Base-by-base conservation (phyloP, 2,113 vertebrate genomes). In the Halichoeres trimaculatus region DNA sequence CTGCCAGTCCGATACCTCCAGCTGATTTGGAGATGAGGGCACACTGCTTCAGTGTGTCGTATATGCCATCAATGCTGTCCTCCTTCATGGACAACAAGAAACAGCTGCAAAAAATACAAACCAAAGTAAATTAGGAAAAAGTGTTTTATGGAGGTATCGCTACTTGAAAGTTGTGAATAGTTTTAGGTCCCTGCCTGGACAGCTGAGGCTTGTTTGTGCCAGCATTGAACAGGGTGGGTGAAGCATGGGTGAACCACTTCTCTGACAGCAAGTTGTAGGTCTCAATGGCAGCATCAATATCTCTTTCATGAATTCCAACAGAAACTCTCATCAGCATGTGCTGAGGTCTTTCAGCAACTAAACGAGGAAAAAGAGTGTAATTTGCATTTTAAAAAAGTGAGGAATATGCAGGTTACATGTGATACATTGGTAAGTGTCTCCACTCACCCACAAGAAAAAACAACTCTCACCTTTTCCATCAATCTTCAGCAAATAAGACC, bases 271-370 rank as follows among this genome's bases (percentile, higher is more conserved):
- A 90, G 65, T 98, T 98, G 90, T 99, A 99, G 0, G 97, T 99
- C 78, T 98, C 96, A 40, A 98, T 96, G 30, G 95, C 96, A 5
- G 96, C 95, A 0, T 97, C 94, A 0, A 98, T 97, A 90, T 98
- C 96, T 0, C 35, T 11, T 78, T 95, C 91, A 81, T 99, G 97
- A 89, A 99, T 98, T 1, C 98, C 98, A 24, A 99, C 97, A 0
- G 97, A 87, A 11, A 99, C 98, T 66, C 98, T 93, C 98, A 99
- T 99, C 65, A 99, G 83, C 98, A 99, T 99, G 84, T 99, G 97
- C 43, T 99, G 98, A 1, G 98, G 98, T 12, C 98, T 94, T 83
- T 99, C 98, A 0, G 97, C 96, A 62, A 98, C 98, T 99, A 43
- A n/a, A n/a, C n/a, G n/a, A 8, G 53, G 1, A 50, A 11, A 51